Conservation (phyloP, 2,888 invertebrate species). For the Folsomia candida region DNA sequence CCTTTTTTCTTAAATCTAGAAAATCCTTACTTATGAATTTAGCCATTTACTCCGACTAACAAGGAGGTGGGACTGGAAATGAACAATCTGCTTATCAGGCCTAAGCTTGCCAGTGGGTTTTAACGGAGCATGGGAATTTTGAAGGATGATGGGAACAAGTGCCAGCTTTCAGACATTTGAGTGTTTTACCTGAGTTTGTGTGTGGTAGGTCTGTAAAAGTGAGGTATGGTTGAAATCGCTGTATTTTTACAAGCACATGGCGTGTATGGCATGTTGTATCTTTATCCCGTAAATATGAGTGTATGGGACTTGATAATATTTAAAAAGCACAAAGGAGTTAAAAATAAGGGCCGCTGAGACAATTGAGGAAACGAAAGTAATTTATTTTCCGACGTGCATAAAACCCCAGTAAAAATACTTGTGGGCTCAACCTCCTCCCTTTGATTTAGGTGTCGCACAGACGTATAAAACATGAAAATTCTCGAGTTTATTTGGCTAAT, state of each 20-base stretch:
- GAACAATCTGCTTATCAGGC: neutral
- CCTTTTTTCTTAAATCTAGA: neutral
- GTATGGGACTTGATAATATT: neutral
- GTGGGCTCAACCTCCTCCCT: no score
- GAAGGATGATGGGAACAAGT: conserved; percentile 8
- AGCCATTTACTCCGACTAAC: neutral
- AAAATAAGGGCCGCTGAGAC: neutral
- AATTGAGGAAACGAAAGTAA: neutral
- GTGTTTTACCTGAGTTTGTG: neutral
- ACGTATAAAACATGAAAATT: neutral
- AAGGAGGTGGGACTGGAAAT: neutral
- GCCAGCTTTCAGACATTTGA: neutral
- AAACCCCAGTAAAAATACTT: no score
- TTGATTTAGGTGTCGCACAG: conserved; percentile 20
- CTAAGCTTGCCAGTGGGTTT: neutral
- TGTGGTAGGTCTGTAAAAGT: neutral
- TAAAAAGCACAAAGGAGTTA: neutral
- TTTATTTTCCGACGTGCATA: no score
- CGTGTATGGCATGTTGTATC: no score
- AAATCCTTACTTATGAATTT: neutral
- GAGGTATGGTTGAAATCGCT: neutral
- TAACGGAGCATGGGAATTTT: neutral
- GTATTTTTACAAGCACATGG: no score
- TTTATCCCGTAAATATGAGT: neutral
- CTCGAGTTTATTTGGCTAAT: neutral